Evolutionary conservation across 2,888 invertebrate genomes (phyloP).

Genomic region (Dastarcus helophoroides): DNA sequence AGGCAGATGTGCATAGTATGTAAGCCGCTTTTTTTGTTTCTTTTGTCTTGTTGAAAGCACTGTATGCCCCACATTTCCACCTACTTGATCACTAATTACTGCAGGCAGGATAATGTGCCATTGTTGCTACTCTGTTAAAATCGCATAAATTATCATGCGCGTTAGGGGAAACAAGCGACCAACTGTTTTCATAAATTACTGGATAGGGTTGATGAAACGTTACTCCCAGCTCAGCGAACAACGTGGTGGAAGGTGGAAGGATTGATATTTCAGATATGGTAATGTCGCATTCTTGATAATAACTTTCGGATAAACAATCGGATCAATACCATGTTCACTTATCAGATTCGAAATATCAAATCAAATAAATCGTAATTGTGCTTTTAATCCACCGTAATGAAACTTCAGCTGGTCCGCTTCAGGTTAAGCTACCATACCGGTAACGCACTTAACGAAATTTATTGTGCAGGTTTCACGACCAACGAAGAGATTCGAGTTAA

Average conservation of each 20-base stretch:
- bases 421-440: constrained; percentile 33
- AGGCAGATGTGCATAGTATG: constrained; percentile 33
- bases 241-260: too few species aligned
- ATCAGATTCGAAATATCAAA: constrained; percentile 34
- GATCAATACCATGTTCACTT: constrained; percentile 35
- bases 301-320: constrained; percentile 33
- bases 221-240: too few species aligned
- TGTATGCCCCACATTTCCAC: constrained; percentile 37
- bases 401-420: constrained; percentile 22
- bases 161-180: too few species aligned
- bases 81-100: constrained; percentile 40
- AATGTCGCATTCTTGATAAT: too few species aligned
- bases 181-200: too few species aligned
- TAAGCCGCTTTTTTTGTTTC: constrained; percentile 25
- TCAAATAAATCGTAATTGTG: constrained; percentile 37
- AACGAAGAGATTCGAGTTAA: constrained; percentile 31
- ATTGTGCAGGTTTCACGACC: constrained; percentile 32
- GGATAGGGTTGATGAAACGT: too few species aligned
- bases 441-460: constrained; percentile 37
- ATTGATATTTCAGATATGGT: too few species aligned
- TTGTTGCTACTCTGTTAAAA: constrained; percentile 35
- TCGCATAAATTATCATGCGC: constrained; percentile 37
- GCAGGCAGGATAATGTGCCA: constrained; percentile 30
- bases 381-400: too few species aligned
- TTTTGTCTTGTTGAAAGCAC: constrained; percentile 33